Base-by-base conservation (phyloP, 2,797 vertebrate genomes). In the Leptoclinus maculatus region DNA sequence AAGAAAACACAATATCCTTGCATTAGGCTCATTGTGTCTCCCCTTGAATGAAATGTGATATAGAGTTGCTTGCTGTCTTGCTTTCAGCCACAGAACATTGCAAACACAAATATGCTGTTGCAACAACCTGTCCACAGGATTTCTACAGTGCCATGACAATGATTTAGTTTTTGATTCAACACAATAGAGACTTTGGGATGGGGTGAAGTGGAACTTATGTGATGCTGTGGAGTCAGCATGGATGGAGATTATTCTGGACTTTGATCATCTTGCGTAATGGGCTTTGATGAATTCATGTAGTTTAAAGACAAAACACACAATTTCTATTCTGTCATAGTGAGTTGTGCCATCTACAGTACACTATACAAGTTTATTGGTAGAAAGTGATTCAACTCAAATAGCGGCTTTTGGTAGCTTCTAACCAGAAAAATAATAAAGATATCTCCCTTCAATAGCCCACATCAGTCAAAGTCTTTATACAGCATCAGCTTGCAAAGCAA, bases 401-500 rank as follows among this genome's bases (percentile, higher is more conserved):
- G 11, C 6, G 13, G 25, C 56, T 62, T 76, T 23, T 62, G 43
- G 66, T 59, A 80, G 56, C 34, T 74, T 78, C 17, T 75, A 47
- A 68, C 23, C 16, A 68, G 64, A 58, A 36, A 41, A 12, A 34
- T 12, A 27, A 66, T 66, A 63, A 23, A 74, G 47, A 62, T 54
- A 71, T 76, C 2, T 1, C 12, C 56, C 27, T 67, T 57, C 16
- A 71, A 68, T 57, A 64, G 14, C n/a, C 27, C 12, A 11, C 38
- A 25, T 51, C 66, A 78, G 64, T 80, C 39, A 58, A 64, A 76
- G 39, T 38, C 25, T 73, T 78, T 65, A 27, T 56, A 60, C 27
- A 57, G 49, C 51, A 75, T 86, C 65, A 71, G 83, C 64, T 77
- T 80, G 64, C 57, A 80, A 67, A 82, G 57, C 56, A 83, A 84